Evolutionary conservation across 2,797 vertebrate genomes (phyloP), one percentile per base, ranked within the genome.

Genomic region (Molossus alvarezi): DNA sequence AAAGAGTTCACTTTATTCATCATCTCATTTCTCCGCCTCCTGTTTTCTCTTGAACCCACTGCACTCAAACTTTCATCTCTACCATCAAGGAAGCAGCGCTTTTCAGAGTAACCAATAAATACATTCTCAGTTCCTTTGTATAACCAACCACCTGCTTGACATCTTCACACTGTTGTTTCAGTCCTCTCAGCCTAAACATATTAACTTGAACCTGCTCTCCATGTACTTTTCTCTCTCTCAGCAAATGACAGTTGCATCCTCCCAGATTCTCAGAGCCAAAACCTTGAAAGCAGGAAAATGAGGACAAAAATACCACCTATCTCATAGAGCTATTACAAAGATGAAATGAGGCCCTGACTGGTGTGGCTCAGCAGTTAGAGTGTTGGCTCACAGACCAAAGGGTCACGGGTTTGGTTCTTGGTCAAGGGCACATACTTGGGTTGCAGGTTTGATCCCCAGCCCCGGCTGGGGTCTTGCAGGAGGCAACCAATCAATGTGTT

Each of bases 271-370:
- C 71, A 77, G 65, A 95, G 81, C 14, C 90, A 51, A 90, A 90
- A 85, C 8, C 29, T 81, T 75, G 73, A 86, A 87, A 82, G 67
- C 80, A 45, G 10, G 23, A 88, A 83, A 88, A 57, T n/a, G 53
- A 93, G 12, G 33, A 81, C 14, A 58, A 73, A 94, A 65, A 91
- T 58, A 96, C 55, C 45, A 51, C 57, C 81, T 57, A 67, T 79
- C 20, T 72, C 80, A 62, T 3, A 57, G 57, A 9, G 53, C 55
- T 64, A 15, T 41, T 33, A 60, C 72, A 57, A 67, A 73, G 88
- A 85, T 33, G 55, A 73, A 92, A 77, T 77, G 75, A 57, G 41
- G 41, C 41, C 41, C 41, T 45, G 41, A 45, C 6, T 6, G 41
- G 41, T 45, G 41, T 45, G 41, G 41, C 41, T 45, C 41, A 45